Percentiles rank a stretch among this genome's conserved stretches.
Evolutionary conservation across 1,140 invertebrate species (phyloP).

Genomic region (Tribolium castaneum): DNA sequence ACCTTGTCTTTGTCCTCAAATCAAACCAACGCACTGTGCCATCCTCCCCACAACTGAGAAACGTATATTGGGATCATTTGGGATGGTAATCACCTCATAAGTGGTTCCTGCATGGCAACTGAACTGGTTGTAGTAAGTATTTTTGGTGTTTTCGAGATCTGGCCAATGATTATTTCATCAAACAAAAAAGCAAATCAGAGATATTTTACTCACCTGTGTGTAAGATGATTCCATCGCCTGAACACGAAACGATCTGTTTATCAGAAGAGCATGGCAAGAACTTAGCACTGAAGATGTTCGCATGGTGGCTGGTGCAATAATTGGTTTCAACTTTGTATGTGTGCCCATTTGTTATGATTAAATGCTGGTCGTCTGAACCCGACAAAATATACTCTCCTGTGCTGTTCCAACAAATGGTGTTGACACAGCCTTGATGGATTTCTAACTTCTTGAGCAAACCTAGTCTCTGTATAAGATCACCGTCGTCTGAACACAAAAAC

Average conservation of each 20-base stretch:
- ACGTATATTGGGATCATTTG: slow-evolving; percentile 80
- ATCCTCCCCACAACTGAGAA: slow-evolving; percentile 90
- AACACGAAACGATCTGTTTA: slow-evolving; percentile 83
- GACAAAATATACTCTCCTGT: slow-evolving; percentile 79
- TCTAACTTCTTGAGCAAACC: slow-evolving; percentile 72
- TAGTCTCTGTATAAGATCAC: slow-evolving; percentile 73
- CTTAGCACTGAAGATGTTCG: slow-evolving; percentile 92
- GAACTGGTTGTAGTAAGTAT: slow-evolving; percentile 76
- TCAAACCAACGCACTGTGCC: slow-evolving; percentile 91
- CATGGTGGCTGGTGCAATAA: slow-evolving; percentile 81
- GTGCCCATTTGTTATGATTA: slow-evolving; percentile 80
- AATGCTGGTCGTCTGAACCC: slow-evolving; percentile 87
- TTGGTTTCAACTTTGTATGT: slow-evolving; percentile 71
- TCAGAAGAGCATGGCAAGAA: slow-evolving; percentile 84
- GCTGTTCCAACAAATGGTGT: slow-evolving; percentile 87
- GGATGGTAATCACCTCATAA: slow-evolving; percentile 85
- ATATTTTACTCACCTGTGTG: slow-evolving; percentile 72
- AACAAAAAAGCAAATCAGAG: slow-evolving; percentile 37
- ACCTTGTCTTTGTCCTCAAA: slow-evolving; percentile 72
- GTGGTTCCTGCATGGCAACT: slow-evolving; percentile 84
- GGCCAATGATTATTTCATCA: no score
- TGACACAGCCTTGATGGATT: slow-evolving; percentile 85
- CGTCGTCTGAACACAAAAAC: slow-evolving; percentile 65
- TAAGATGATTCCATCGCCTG: slow-evolving; percentile 86
- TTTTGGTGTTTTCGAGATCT: slow-evolving; percentile 73